These are phyloP conservation scores for Dipodomys ordii DNA, from an alignment of 2,113 vertebrate species.

Conservation along the genomic window DNA sequence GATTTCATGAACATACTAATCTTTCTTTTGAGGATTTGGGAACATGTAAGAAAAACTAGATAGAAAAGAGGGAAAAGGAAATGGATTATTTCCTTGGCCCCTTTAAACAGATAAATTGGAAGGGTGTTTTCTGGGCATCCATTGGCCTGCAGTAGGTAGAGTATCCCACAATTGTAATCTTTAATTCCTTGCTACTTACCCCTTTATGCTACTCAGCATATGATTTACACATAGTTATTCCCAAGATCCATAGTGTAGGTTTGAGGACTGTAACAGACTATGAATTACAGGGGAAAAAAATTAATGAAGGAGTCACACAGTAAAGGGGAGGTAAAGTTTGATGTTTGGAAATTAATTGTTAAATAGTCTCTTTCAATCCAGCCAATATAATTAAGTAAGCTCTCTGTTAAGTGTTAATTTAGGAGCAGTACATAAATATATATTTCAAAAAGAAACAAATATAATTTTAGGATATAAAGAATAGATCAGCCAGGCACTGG, in stretches of 20 bases:
- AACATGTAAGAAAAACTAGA: slow-evolving; percentile 78
- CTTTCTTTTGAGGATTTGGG: slow-evolving; percentile 77
- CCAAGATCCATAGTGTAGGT: background rate
- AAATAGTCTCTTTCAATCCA: background rate
- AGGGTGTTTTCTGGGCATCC: slow-evolving; percentile 55
- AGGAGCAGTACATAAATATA: background rate
- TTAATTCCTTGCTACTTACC: slow-evolving; percentile 43
- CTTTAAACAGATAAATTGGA: slow-evolving; percentile 64
- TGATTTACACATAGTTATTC: slow-evolving; percentile 42
- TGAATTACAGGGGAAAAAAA: background rate
- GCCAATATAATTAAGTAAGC: background rate
- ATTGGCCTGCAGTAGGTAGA: slow-evolving; percentile 13
- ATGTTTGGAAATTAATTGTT: background rate
- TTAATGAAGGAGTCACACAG: no score
- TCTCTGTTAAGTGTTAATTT: background rate
- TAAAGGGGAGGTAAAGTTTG: background rate
- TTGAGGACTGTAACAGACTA: background rate
- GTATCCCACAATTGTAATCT: background rate
- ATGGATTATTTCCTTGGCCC: slow-evolving; percentile 71
- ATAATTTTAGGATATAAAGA: background rate
- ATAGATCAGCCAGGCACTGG: background rate
- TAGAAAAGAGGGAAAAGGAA: slow-evolving; percentile 76
- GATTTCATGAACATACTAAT: slow-evolving; percentile 76
- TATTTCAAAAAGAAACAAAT: slow-evolving; percentile 31
- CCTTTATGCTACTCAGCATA: background rate